phyloP scores from a whole-genome alignment of 2,113 vertebrate species.

The Heptranchias perlo region DNA sequence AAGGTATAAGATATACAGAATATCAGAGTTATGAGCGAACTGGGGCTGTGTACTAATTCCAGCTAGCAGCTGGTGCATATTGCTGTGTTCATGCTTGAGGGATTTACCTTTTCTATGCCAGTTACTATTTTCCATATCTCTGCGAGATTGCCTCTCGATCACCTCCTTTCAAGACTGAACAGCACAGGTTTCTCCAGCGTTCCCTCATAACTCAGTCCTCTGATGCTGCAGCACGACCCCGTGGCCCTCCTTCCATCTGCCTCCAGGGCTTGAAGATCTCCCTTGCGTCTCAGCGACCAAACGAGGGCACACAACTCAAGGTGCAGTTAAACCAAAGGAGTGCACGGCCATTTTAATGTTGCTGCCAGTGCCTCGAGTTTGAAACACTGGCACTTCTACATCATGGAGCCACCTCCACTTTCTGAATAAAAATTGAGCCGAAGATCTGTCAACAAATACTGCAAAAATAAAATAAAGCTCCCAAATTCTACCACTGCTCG shows the following conservation, averaged over 20 bases:
- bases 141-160: background rate
- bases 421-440: background rate
- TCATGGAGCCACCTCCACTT: background rate
- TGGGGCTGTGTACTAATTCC: background rate
- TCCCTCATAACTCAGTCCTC: background rate
- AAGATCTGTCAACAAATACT: background rate
- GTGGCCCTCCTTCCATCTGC: background rate
- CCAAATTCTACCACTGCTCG: background rate
- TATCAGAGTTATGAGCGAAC: background rate
- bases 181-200: background rate
- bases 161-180: background rate
- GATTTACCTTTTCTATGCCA: background rate
- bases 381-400: background rate
- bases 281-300: background rate
- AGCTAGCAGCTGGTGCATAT: background rate
- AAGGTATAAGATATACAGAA: too few species aligned
- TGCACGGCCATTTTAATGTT: background rate
- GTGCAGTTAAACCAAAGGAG: background rate
- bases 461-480: background rate
- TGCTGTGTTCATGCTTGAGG: background rate
- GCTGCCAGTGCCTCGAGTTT: background rate
- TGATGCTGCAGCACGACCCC: background rate
- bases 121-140: background rate
- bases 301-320: background rate
- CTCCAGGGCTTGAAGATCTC: background rate